Percentiles rank a stretch among this genome's conserved stretches.
Conservation (phyloP, 35 echinoderm and acorn worm species). For the Stichopus chloronotus region DNA sequence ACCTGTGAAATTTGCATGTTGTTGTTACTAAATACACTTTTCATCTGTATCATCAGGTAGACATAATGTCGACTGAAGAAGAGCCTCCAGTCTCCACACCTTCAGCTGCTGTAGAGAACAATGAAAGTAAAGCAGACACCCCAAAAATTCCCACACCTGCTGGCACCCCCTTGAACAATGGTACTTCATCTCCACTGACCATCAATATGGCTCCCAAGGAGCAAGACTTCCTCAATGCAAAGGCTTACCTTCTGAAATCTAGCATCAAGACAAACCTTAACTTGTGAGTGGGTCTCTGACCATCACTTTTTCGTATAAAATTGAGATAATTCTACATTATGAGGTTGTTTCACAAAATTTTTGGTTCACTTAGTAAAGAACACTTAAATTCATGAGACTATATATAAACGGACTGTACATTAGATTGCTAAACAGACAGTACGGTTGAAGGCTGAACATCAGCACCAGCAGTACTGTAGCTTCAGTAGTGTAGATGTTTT, state of each 20-base stretch:
- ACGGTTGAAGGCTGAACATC: too few relatives aligned
- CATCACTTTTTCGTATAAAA: not conserved
- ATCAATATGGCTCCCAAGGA: slow-evolving; percentile 85
- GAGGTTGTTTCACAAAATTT: too few relatives aligned
- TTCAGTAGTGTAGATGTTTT: too few relatives aligned
- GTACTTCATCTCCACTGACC: slow-evolving; percentile 66
- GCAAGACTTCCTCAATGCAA: slow-evolving; percentile 93
- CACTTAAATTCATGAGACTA: too few relatives aligned
- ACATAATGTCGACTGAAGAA: not conserved
- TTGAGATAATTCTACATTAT: too few relatives aligned
- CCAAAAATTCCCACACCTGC: slow-evolving; percentile 78
- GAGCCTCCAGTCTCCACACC: slow-evolving; percentile 19
- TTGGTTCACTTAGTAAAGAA: too few relatives aligned
- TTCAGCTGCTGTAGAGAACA: slow-evolving; percentile 59
- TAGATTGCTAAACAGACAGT: too few relatives aligned
- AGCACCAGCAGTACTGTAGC: too few relatives aligned
- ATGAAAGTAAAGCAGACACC: slow-evolving; percentile 75
- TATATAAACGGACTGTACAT: too few relatives aligned
- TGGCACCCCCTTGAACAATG: slow-evolving; percentile 56
- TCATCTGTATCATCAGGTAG: not conserved
- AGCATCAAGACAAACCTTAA: slow-evolving; percentile 96
- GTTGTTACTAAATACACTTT: too few relatives aligned
- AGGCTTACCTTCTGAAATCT: slow-evolving; percentile 87
- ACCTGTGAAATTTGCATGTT: too few relatives aligned
- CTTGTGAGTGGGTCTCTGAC: slow-evolving; percentile 77